These are phyloP conservation scores for Centropus unirufus DNA, from an alignment of 2,113 vertebrate genomes.

Conservation along the genomic window DNA sequence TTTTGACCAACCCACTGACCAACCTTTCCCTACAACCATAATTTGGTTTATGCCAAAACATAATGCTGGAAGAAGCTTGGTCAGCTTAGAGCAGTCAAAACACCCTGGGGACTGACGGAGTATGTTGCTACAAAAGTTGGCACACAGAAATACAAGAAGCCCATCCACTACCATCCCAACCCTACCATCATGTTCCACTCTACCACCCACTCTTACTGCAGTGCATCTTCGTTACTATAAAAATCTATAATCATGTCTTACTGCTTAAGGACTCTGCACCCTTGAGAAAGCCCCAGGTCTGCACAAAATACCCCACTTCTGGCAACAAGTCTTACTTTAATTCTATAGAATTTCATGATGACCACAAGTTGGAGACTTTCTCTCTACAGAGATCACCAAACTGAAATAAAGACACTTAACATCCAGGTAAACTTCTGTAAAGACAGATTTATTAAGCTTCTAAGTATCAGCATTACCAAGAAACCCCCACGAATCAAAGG, in stretches of 20 bases:
- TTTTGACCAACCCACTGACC: neutral
- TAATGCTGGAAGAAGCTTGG: neutral
- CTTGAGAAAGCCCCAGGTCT: neutral
- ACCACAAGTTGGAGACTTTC: neutral
- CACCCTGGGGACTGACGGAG: fast-evolving
- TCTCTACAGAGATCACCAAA: neutral
- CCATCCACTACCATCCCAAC: no score
- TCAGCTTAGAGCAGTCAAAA: neutral
- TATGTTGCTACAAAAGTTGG: neutral
- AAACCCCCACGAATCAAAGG: neutral
- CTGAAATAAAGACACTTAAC: neutral
- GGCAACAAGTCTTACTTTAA: neutral
- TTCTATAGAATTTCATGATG: neutral
- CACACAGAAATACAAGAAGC: neutral
- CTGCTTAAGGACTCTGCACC: neutral
- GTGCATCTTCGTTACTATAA: neutral
- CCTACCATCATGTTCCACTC: no score
- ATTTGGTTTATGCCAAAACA: neutral
- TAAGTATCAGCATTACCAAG: neutral
- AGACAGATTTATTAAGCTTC: neutral
- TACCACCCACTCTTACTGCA: neutral
- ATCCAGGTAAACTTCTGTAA: neutral
- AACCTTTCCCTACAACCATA: neutral
- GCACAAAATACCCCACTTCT: neutral
- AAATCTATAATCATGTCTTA: neutral